phyloP scores from a whole-genome alignment of 1,140 invertebrate species.

The Lepeophtheirus salmonis region DNA sequence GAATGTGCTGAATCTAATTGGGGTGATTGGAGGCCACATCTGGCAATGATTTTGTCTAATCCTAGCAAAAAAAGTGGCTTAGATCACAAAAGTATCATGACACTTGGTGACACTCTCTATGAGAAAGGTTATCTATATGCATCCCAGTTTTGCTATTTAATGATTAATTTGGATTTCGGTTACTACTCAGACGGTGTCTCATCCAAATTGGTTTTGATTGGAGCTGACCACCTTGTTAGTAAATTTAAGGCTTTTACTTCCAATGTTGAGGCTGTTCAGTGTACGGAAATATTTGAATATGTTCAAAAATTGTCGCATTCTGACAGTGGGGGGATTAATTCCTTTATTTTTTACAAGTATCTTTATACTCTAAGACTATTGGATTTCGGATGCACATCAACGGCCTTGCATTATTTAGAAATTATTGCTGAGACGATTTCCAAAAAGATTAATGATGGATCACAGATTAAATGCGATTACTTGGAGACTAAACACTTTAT shows the following conservation, averaged over 20 bases:
- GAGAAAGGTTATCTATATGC: conserved; percentile 49
- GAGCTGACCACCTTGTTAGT: conserved; percentile 19
- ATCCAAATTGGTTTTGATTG: conserved; percentile 54
- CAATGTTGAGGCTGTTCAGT: conserved; percentile 58
- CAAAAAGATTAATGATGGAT: conserved; percentile 27
- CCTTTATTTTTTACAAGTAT: conserved; percentile 28
- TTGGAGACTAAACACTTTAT: conserved; percentile 33
- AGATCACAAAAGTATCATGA: conserved; percentile 59
- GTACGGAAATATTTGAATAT: conserved; percentile 87
- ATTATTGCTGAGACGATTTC: conserved; percentile 44
- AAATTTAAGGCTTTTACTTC: conserved; percentile 43
- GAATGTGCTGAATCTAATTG: conserved; percentile 39
- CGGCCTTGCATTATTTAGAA: conserved; percentile 62
- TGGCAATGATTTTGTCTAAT: conserved; percentile 84
- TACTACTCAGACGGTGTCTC: conserved; percentile 34
- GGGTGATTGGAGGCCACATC: conserved; percentile 87
- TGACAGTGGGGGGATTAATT: conserved; percentile 31
- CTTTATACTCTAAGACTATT: conserved; percentile 47
- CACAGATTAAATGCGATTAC: conserved; percentile 29
- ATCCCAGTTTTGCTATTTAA: conserved; percentile 81
- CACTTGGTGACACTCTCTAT: conserved; percentile 44
- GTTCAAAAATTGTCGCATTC: conserved; percentile 52
- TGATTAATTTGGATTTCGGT: conserved; percentile 58
- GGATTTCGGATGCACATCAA: conserved; percentile 53
- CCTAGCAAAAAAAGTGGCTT: conserved; percentile 53